phyloP scores from a whole-genome alignment of 2,113 vertebrate genomes.

The Nothocercus nigrocapillus region DNA sequence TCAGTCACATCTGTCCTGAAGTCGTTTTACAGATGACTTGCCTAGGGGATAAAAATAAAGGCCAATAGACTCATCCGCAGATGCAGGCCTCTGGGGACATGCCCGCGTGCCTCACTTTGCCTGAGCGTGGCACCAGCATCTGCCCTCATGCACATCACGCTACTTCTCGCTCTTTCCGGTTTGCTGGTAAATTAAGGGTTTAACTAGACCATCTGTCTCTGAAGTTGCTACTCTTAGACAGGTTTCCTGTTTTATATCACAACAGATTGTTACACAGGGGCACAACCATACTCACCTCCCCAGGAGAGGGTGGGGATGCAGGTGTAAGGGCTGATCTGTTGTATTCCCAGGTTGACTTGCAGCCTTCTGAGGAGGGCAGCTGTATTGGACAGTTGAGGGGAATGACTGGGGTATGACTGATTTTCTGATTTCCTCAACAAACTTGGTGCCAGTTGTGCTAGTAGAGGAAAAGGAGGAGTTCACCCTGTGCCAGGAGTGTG shows the following conservation, averaged over 20 bases:
- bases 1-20: neutral
- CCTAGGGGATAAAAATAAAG: constrained; percentile 2
- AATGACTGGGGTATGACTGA: no score
- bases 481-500: neutral
- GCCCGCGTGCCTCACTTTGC: neutral
- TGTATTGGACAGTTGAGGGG: no score
- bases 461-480: neutral
- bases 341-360: neutral
- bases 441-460: neutral
- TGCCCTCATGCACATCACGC: neutral
- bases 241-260: neutral
- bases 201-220: neutral
- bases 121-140: neutral
- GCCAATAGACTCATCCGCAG: neutral
- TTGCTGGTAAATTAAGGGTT: accelerated
- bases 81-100: accelerated
- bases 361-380: no score
- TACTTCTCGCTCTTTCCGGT: accelerated
- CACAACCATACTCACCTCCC: accelerated
- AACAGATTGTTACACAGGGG: neutral
- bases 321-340: neutral
- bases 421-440: neutral
- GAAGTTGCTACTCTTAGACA: neutral
- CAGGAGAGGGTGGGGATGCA: accelerated
- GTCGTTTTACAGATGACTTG: neutral